A percentile compares a stretch with the other conserved stretches of the same genome.
Conservation (phyloP, 2,888 invertebrate species). For the Dascillus cervinus region DNA sequence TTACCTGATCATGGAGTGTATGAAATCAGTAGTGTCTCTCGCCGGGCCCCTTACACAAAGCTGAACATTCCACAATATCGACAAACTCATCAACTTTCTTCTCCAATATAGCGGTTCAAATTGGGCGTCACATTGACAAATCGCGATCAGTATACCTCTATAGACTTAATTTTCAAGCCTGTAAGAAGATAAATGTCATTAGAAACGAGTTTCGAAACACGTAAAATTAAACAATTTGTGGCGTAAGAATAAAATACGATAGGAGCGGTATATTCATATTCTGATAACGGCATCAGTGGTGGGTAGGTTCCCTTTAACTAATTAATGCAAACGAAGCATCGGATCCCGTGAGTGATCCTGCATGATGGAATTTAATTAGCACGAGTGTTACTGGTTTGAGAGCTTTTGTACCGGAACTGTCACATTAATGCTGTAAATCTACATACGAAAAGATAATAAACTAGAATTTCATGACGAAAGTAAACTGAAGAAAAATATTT, state of each 20-base stretch:
- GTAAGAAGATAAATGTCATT: too few relatives aligned
- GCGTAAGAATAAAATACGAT: too few relatives aligned
- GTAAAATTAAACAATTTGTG: too few relatives aligned
- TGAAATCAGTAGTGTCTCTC: not conserved
- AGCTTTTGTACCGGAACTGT: slow-evolving; percentile 10
- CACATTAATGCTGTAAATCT: not conserved
- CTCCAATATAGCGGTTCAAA: slow-evolving; percentile 9
- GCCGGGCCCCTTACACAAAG: not conserved
- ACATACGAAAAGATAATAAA: too few relatives aligned
- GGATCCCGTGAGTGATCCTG: slow-evolving; percentile 23
- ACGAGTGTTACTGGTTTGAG: slow-evolving; percentile 19
- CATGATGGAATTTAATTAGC: slow-evolving; percentile 22
- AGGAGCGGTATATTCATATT: too few relatives aligned
- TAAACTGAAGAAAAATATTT: too few relatives aligned
- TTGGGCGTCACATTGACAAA: slow-evolving; percentile 15
- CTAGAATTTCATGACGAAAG: too few relatives aligned
- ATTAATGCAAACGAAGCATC: slow-evolving; percentile 24
- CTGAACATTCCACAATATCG: not conserved
- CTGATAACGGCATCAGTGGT: not conserved
- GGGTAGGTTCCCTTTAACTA: slow-evolving; percentile 17
- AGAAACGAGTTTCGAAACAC: too few relatives aligned
- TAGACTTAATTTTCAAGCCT: too few relatives aligned
- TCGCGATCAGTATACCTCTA: too few relatives aligned
- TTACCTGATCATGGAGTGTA: too few relatives aligned
- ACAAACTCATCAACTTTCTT: slow-evolving; percentile 6